Evolutionary conservation across 2,797 vertebrate genomes (phyloP).

Genomic region (Pangasius macronema): DNA sequence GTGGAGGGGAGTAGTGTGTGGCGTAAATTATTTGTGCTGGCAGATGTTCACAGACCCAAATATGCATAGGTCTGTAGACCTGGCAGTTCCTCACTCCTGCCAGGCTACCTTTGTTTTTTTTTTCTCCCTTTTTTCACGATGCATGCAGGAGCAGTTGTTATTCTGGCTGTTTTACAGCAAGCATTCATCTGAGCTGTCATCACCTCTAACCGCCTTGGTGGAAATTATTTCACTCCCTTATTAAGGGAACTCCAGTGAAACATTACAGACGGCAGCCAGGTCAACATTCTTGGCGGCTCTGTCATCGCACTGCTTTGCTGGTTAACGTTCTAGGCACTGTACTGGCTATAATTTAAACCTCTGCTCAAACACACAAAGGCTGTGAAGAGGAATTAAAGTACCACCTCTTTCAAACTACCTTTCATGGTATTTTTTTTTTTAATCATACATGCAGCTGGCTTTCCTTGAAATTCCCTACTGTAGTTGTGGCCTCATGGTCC

Average conservation of each 20-base stretch:
- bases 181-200: constrained; percentile 74
- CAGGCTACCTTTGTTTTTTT: constrained; percentile 62
- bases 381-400: constrained; percentile 63
- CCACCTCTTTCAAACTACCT: constrained; percentile 57
- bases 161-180: constrained; percentile 69
- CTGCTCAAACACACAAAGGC: constrained; percentile 63
- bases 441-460: constrained; percentile 8
- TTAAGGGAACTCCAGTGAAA: constrained; percentile 71
- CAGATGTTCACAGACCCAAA: constrained; percentile 86
- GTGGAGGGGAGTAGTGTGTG: constrained; percentile 26
- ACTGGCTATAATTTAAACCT: constrained; percentile 60
- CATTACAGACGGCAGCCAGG: constrained; percentile 73
- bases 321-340: constrained; percentile 64
- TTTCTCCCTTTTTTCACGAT: constrained; percentile 67
- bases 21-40: constrained; percentile 82
- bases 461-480: constrained; percentile 26
- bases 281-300: constrained; percentile 75
- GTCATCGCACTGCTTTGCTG: constrained; percentile 70
- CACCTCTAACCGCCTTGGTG: constrained; percentile 70
- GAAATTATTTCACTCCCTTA: constrained; percentile 77
- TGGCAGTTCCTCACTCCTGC: constrained; percentile 72
- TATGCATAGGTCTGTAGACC: constrained; percentile 84
- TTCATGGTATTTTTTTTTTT: constrained; percentile 22
- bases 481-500: background rate
- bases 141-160: constrained; percentile 76